Percentiles rank a stretch among this genome's conserved stretches.
phyloP scores from a whole-genome alignment of 1,140 invertebrate species.

The Laupala kohalensis region DNA sequence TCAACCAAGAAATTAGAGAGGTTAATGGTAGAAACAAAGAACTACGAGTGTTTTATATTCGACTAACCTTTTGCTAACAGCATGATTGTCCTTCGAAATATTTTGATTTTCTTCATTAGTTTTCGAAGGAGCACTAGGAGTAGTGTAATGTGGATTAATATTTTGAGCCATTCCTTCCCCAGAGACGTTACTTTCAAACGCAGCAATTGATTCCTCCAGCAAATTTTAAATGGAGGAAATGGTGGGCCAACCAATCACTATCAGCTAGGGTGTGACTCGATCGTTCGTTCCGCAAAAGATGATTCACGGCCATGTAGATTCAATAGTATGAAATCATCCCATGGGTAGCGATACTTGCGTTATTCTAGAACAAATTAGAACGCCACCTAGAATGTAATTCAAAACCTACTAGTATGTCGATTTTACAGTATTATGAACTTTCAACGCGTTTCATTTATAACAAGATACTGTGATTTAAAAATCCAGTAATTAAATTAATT shows the following conservation, averaged over 20 bases:
- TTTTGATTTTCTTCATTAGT: conserved; percentile 55
- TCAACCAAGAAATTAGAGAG: neutral
- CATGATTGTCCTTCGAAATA: conserved; percentile 65
- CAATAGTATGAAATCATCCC: neutral
- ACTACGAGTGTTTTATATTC: neutral
- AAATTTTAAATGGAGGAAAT: too few relatives aligned
- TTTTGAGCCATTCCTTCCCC: conserved; percentile 59
- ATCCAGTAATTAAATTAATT: too few relatives aligned
- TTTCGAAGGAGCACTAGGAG: conserved; percentile 49
- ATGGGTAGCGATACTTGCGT: neutral
- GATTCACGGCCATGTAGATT: neutral
- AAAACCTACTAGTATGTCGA: neutral
- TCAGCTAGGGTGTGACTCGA: neutral
- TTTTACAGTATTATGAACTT: too few relatives aligned
- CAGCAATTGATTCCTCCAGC: neutral
- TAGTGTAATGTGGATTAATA: conserved; percentile 60
- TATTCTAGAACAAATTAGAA: neutral
- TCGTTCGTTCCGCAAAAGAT: neutral
- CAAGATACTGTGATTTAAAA: too few relatives aligned
- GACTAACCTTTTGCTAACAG: conserved; percentile 68
- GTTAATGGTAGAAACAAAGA: neutral
- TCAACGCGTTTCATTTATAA: too few relatives aligned
- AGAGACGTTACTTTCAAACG: neutral
- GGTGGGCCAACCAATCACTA: conserved; percentile 1
- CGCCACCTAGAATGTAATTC: neutral